Percentiles rank a stretch among this genome's conserved stretches.
phyloP scores from a whole-genome alignment of 1,140 invertebrate genomes.

The Aphis gossypii region DNA sequence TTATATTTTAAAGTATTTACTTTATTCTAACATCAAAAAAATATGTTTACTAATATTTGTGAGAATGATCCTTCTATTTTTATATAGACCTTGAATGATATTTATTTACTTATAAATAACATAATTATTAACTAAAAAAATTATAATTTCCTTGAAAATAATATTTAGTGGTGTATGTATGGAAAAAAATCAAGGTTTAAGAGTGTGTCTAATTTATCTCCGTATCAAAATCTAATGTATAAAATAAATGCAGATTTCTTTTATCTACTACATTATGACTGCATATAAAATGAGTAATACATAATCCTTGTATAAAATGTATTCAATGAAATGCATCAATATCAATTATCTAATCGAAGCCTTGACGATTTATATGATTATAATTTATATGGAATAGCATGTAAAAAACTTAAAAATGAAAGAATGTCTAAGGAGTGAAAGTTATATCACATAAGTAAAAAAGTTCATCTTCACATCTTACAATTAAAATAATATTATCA shows the following conservation, averaged over 20 bases:
- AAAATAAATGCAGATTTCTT: background rate
- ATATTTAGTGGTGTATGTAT: background rate
- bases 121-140: conserved; percentile 9
- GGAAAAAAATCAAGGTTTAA: conserved; percentile 37
- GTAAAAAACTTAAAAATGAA: background rate
- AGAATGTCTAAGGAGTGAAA: background rate
- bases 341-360: background rate
- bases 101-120: background rate
- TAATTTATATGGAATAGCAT: background rate
- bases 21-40: background rate
- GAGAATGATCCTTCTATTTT: background rate
- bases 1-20: background rate
- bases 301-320: background rate
- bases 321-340: background rate
- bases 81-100: background rate
- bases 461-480: background rate
- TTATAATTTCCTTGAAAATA: background rate
- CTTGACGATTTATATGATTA: background rate
- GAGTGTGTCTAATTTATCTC: background rate
- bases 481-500: background rate
- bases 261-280: background rate
- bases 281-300: background rate
- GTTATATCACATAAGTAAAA: background rate
- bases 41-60: background rate
- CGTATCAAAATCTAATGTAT: background rate